Conservation (phyloP, 1,140 invertebrate species). For the Drosophila virilis region DNA sequence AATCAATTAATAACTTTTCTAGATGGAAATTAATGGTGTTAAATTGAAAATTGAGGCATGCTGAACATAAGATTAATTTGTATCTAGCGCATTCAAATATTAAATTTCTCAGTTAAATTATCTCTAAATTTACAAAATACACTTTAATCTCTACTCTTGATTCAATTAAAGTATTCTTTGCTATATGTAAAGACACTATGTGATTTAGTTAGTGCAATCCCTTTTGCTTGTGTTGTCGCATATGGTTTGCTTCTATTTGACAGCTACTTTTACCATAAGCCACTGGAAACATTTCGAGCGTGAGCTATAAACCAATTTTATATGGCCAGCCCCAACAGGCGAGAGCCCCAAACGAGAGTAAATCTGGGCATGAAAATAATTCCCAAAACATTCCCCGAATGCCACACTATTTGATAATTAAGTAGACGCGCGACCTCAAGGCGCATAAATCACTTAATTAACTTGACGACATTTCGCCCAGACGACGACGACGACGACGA, state of each 20-base stretch:
- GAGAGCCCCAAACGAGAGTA: slow-evolving; percentile 16
- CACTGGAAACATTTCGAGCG: slow-evolving; percentile 63
- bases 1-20: too few relatives aligned
- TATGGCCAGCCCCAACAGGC: slow-evolving; percentile 36
- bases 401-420: slow-evolving; percentile 83
- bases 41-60: too few relatives aligned
- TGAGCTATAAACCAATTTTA: slow-evolving; percentile 76
- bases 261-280: slow-evolving; percentile 52
- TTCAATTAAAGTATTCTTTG: slow-evolving; percentile 15
- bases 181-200: background rate
- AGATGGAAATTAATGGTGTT: too few relatives aligned
- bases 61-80: too few relatives aligned
- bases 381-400: slow-evolving; percentile 77
- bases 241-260: slow-evolving; percentile 34
- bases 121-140: background rate
- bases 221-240: slow-evolving; percentile 23
- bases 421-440: slow-evolving; percentile 79
- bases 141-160: background rate
- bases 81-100: background rate
- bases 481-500: slow-evolving; percentile 28
- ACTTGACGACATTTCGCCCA: slow-evolving; percentile 75
- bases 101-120: background rate
- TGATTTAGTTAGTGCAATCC: slow-evolving; percentile 22
- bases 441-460: slow-evolving; percentile 82
- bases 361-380: slow-evolving; percentile 58